phyloP scores from a whole-genome alignment of 2,113 vertebrate species.

The Phodopus roborovskii region DNA sequence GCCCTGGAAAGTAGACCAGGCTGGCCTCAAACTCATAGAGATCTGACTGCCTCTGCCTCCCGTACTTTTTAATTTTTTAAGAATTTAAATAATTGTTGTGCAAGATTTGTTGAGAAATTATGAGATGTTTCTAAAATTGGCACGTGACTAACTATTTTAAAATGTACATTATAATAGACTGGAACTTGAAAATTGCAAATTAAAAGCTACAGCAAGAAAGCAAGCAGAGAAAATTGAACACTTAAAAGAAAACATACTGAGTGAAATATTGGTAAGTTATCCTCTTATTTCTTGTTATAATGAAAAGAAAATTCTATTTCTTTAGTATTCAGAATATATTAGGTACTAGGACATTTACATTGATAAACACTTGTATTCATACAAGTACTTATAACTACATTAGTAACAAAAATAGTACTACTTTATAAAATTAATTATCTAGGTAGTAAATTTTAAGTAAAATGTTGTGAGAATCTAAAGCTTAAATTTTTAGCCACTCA shows the following conservation, averaged over 20 bases:
- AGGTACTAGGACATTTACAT: neutral
- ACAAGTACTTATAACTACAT: neutral
- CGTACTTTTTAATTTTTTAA: neutral
- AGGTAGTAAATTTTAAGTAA: neutral
- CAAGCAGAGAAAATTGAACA: conserved; percentile 88
- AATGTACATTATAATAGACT: conserved; percentile 88
- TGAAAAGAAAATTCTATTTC: conserved; percentile 19
- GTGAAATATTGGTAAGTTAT: conserved; percentile 87
- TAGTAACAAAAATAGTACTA: neutral
- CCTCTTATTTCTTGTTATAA: neutral
- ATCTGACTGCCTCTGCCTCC: neutral
- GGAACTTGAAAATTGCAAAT: conserved; percentile 91
- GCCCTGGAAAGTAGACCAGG: neutral
- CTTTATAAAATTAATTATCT: neutral
- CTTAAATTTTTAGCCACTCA: neutral
- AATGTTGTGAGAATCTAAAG: neutral
- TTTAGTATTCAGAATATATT: neutral
- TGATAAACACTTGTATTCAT: neutral
- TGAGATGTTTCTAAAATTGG: neutral
- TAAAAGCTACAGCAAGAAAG: conserved; percentile 90
- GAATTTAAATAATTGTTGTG: conserved; percentile 1
- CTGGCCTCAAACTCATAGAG: neutral
- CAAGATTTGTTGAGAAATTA: conserved; percentile 32
- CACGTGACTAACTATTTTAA: conserved; percentile 32
- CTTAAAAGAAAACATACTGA: conserved; percentile 89